Evolutionary conservation across 2,888 invertebrate species (phyloP).

Genomic region (Sminthurinus aureus): DNA sequence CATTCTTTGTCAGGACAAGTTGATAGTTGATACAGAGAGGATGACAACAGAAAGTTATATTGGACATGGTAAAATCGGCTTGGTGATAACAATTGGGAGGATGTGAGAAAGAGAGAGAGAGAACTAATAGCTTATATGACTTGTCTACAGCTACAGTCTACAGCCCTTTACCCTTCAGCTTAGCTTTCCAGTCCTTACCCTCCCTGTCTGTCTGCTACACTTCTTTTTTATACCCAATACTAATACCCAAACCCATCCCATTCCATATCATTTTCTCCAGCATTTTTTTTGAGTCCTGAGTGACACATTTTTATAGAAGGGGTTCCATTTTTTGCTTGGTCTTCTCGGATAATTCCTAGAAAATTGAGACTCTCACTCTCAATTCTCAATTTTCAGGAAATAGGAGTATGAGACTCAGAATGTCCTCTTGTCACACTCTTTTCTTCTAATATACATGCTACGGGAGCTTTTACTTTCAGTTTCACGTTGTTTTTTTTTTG

Average conservation of each 20-base stretch:
- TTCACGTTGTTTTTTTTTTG: constrained; percentile 1
- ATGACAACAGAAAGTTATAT: constrained; percentile 1
- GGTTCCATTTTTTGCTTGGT: background rate
- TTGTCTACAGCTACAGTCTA: background rate
- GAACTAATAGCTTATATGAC: background rate
- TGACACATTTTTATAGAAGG: constrained; percentile 1
- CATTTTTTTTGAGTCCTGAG: background rate
- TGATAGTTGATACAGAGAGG: background rate
- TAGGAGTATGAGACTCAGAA: too few relatives aligned
- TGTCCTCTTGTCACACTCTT: background rate
- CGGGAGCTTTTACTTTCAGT: background rate
- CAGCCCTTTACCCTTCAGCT: too few relatives aligned
- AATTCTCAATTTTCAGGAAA: background rate
- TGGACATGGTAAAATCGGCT: constrained; percentile 5
- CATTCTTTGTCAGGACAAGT: too few relatives aligned
- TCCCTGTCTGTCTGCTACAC: background rate
- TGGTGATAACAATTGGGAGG: constrained; percentile 7
- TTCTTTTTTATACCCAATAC: background rate
- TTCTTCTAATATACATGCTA: background rate
- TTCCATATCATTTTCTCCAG: too few relatives aligned
- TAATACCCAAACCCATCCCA: too few relatives aligned
- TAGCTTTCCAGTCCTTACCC: background rate
- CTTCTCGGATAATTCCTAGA: constrained; percentile 22
- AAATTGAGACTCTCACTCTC: background rate
- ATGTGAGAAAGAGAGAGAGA: background rate